These are phyloP conservation scores for Myotis pilosus DNA, from an alignment of 2,797 vertebrate genomes.

Conservation along the genomic window DNA sequence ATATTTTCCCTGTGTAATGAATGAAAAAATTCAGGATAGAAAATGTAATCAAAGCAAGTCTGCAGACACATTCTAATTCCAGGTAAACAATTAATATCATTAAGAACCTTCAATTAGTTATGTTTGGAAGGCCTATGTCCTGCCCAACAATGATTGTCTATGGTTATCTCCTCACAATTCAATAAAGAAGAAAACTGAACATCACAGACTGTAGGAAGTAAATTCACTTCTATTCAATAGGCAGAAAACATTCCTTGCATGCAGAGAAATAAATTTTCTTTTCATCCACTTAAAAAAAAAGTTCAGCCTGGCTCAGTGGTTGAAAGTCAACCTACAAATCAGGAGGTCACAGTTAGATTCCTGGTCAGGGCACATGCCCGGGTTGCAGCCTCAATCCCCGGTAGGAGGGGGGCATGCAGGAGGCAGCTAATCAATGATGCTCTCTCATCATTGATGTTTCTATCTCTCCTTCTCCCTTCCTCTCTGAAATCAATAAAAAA, in stretches of 20 bases:
- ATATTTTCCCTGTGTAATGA: background rate
- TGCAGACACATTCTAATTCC: background rate
- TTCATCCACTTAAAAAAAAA: background rate
- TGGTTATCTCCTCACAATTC: background rate
- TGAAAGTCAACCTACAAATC: too few relatives aligned
- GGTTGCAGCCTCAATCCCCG: too few relatives aligned
- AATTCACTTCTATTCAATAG: background rate
- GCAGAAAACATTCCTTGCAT: background rate
- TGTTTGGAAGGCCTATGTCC: background rate
- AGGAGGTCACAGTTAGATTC: too few relatives aligned
- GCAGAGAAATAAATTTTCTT: conserved; percentile 5
- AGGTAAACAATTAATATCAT: background rate
- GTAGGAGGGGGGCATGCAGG: too few relatives aligned
- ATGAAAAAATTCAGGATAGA: background rate
- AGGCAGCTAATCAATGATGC: too few relatives aligned
- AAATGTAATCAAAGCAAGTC: background rate
- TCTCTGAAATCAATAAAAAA: too few relatives aligned
- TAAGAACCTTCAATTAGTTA: background rate
- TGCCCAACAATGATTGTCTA: background rate
- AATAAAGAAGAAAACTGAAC: background rate
- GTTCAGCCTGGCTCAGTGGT: too few relatives aligned
- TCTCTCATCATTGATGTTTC: too few relatives aligned
- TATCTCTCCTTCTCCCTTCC: too few relatives aligned
- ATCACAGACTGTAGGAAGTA: background rate
- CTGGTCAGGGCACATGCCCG: too few relatives aligned